Conservation (phyloP, 2,888 invertebrate species). For the Lasioglossum lativentre region DNA sequence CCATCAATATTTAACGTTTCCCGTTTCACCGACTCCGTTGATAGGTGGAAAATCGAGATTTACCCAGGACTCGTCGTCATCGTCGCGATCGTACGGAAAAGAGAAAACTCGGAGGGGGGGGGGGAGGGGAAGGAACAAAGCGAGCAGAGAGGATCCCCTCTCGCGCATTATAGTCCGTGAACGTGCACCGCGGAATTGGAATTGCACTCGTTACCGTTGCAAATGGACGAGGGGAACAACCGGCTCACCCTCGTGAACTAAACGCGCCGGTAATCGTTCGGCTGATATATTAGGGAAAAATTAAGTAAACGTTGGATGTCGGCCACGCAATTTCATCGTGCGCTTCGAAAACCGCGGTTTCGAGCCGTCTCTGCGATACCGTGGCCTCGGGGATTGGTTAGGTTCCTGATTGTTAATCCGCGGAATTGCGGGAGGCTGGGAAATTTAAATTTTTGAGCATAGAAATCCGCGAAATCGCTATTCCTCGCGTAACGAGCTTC, state of each 20-base stretch:
- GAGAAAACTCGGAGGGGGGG: not conserved
- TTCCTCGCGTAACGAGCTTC: not conserved
- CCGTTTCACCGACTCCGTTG: not conserved
- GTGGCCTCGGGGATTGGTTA: not conserved
- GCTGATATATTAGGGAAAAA: constrained; percentile 57
- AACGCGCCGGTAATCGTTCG: constrained; percentile 50
- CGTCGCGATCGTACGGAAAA: not conserved
- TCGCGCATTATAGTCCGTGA: constrained; percentile 46
- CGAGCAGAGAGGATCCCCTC: not conserved
- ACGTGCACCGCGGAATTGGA: constrained; percentile 32
- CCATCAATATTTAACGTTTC: constrained; percentile 51
- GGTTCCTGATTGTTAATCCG: not conserved
- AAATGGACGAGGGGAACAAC: constrained; percentile 41
- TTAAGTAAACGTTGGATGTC: constrained; percentile 52
- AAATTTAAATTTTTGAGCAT: not conserved
- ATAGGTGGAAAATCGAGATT: not conserved
- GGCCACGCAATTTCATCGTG: constrained; percentile 33
- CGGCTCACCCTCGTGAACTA: constrained; percentile 3
- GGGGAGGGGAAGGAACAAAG: not conserved
- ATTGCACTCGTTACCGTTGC: constrained; percentile 53
- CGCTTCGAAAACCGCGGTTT: constrained; percentile 15
- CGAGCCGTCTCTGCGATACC: not conserved
- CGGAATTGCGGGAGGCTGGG: not conserved
- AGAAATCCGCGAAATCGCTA: not conserved
- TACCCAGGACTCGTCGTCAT: too few species aligned